Evolutionary conservation across 2,888 invertebrate genomes (phyloP), one percentile per base, ranked within the genome.

Genomic region (Nephrocerus scutellatus): DNA sequence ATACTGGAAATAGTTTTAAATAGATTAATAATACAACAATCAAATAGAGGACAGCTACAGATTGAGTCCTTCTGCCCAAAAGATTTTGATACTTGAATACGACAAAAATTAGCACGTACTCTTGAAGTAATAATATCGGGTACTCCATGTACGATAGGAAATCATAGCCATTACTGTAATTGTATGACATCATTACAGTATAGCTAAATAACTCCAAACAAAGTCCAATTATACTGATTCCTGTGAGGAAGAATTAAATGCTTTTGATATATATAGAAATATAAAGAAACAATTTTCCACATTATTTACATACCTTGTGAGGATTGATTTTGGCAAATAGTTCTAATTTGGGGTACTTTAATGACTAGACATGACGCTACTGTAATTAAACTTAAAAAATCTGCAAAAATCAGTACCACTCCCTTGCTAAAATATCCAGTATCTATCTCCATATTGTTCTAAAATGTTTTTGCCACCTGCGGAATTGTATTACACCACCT

Each of bases 281-380:
- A 26, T 16, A 12, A 22, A 10, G 18, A 26, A 21, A 25, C 39
- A 18, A 7, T 14, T 13, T 32, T 22, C 8, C 15, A n/a, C 26
- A 16, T 24, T 23, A 10, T 21, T 31, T 5, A 81, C 42, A 85
- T 74, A 39, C 87, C 86, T 51, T 75, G 73, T 1, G 84, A 78
- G 36, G 80, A 81, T 62, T 79, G 73, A 34, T 76, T 73, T 47
- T 74, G 70, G 5, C 74, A 56, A 35, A 89, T 71, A 39, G 76
- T 78, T 47, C 78, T 63, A 44, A 90, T 88, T 71, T 90, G 89
- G 1, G 89, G 89, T 33, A 89, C 74, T 72, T 90, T 90, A 50
- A 84, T 70, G 49, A 87, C 74, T 35, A 86, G 71, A 59, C 87
- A 86, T 57, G 84, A 78, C 28, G 77, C 62, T 47, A 90, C 84